phyloP scores from a whole-genome alignment of 2,888 invertebrate genomes.

The Pseudococcus longispinus region DNA sequence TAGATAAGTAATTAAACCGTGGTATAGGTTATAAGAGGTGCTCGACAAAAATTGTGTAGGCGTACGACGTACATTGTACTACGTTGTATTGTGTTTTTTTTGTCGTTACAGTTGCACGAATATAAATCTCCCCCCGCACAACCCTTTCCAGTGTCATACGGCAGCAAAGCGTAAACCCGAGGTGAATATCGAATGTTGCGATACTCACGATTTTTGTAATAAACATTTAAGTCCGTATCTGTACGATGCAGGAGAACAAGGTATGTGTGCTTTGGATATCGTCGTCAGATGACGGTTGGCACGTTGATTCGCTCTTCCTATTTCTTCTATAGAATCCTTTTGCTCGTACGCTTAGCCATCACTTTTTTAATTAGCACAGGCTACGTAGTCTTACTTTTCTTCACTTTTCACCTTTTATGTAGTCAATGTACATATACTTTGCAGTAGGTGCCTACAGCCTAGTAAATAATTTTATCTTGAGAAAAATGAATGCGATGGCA shows the following conservation, averaged over 20 bases:
- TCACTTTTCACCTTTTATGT: not conserved
- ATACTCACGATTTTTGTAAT: conserved; percentile 79
- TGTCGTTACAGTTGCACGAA: conserved; percentile 75
- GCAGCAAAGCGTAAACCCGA: conserved; percentile 69
- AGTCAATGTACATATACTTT: not conserved
- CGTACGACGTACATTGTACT: not conserved
- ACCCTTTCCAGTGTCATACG: conserved; percentile 82
- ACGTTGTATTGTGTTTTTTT: conserved; percentile 57
- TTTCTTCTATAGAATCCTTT: not conserved
- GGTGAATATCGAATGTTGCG: conserved; percentile 82
- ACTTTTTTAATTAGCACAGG: not conserved
- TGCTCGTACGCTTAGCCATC: not conserved
- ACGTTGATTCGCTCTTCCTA: not conserved
- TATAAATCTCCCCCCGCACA: conserved; percentile 77
- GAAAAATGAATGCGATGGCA: not conserved
- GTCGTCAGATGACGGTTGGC: conserved; percentile 43
- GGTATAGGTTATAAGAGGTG: not conserved
- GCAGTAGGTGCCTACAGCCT: no score
- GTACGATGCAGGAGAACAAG: conserved; percentile 58
- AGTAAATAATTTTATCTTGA: no score
- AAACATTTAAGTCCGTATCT: conserved; percentile 64
- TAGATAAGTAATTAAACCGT: not conserved
- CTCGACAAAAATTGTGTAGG: not conserved
- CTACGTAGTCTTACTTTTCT: conserved; percentile 23
- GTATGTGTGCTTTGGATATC: conserved; percentile 59